A percentile compares a stretch with the other conserved stretches of the same genome.
Conservation (phyloP, 2,113 vertebrate genomes). For the Carettochelys insculpta region DNA sequence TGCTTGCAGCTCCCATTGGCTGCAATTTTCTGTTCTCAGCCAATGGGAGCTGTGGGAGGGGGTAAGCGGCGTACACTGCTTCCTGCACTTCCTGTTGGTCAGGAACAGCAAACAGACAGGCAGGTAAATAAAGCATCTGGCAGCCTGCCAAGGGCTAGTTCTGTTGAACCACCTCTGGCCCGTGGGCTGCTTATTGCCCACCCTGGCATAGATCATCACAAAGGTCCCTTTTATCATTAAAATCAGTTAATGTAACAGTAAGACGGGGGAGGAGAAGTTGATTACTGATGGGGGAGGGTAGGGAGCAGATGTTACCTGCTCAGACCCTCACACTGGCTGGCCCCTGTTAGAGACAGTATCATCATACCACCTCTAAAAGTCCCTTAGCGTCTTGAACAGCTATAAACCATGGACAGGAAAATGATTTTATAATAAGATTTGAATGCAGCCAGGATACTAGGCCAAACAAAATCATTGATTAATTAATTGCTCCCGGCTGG, state of each 20-base stretch:
- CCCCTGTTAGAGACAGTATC: not conserved
- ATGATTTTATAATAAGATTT: conserved; percentile 66
- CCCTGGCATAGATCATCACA: not conserved
- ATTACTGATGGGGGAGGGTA: not conserved
- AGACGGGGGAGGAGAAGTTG: not conserved
- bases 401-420: conserved; percentile 51
- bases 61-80: no score
- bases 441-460: conserved; percentile 58
- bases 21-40: no score
- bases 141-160: no score
- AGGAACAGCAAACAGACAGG: no score
- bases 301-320: not conserved
- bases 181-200: no score
- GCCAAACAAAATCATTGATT: conserved; percentile 67
- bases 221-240: not conserved
- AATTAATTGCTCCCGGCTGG: not conserved
- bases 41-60: no score
- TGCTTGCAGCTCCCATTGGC: no score
- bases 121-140: no score
- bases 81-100: no score
- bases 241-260: not conserved
- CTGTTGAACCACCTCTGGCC: no score
- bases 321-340: not conserved
- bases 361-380: not conserved
- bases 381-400: not conserved